Conservation (phyloP, 1,140 invertebrate species). For the Gryon sp. region DNA sequence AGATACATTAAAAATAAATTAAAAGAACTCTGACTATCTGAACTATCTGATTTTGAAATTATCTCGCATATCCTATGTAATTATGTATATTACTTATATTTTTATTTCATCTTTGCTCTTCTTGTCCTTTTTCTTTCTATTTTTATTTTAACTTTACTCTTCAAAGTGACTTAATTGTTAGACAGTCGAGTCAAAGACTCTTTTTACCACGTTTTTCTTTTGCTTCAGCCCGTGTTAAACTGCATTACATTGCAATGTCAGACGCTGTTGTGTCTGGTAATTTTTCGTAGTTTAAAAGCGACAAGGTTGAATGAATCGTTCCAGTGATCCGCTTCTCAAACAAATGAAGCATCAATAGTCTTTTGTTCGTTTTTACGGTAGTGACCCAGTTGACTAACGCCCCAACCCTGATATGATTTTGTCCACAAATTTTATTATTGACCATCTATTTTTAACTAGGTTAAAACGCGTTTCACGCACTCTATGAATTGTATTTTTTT, state of each 20-base stretch:
- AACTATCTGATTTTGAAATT: too few relatives aligned
- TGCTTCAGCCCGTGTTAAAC: conserved; percentile 30
- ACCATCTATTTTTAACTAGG: conserved; percentile 10
- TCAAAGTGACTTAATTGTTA: too few relatives aligned
- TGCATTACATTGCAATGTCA: conserved; percentile 46
- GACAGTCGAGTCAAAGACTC: conserved; percentile 25
- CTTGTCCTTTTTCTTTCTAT: background rate
- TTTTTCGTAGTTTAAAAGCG: conserved; percentile 51
- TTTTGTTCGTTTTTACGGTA: conserved; percentile 54
- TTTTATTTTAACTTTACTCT: background rate
- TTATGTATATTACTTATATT: too few relatives aligned
- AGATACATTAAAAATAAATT: too few relatives aligned
- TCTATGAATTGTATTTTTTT: too few relatives aligned
- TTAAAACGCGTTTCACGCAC: too few relatives aligned
- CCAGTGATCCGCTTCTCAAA: conserved; percentile 62
- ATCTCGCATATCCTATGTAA: too few relatives aligned
- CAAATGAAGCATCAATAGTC: conserved; percentile 56
- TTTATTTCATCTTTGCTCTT: too few relatives aligned
- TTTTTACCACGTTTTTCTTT: conserved; percentile 43
- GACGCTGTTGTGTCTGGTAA: conserved; percentile 46
- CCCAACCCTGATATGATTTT: conserved; percentile 9
- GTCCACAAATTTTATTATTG: conserved; percentile 43
- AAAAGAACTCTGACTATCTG: too few relatives aligned
- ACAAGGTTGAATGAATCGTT: conserved; percentile 63
- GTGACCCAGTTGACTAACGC: conserved; percentile 40